Evolutionary conservation across 2,113 vertebrate genomes (phyloP), one percentile per base, ranked within the genome.

Genomic region (Plectropomus leopardus): DNA sequence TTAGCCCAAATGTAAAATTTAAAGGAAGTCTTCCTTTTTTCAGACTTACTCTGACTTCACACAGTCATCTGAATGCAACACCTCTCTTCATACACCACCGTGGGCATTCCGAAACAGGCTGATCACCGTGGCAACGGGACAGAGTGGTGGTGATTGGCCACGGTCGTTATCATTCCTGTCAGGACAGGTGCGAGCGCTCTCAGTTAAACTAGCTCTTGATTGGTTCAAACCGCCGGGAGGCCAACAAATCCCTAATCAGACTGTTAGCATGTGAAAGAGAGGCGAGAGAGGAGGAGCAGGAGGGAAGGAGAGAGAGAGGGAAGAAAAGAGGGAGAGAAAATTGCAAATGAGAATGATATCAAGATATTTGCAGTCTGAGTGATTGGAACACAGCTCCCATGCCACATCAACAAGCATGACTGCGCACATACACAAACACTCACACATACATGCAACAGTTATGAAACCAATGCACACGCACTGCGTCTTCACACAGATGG

Each of bases 81-180:
- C 42, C 26, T 72, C 58, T 21, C 65, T 71, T 67, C 71, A 50
- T 21, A 3, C 9, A 13, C 68, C 79, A 87, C 83, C 21, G 14
- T 47, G 53, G 76, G 69, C 63, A 72, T 89, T 86, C 61, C 36
- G 76, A 85, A 89, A 86, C 70, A 79, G 72, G 68, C 79, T 74
- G 47, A 88, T 88, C 73, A 40, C 86, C 26, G 48, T 83, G 80
- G 85, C 83, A 90, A 83, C 63, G 42, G 64, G 40, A 66, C 72
- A 57, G 59, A 63, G 67, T n/a, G 44, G 76, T 51, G 66, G 54
- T 80, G 83, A 86, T 84, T 87, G 89, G 87, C 73, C 72, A 48
- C 7, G 28, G 67, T 88, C 26, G 78, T 93, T 92, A 91, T 89
- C 87, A 92, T 93, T 93, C 88, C 86, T 89, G 87, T 93, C 91